Evolutionary conservation across 2,888 invertebrate species (phyloP).

Genomic region (Epistrophella euchroma): DNA sequence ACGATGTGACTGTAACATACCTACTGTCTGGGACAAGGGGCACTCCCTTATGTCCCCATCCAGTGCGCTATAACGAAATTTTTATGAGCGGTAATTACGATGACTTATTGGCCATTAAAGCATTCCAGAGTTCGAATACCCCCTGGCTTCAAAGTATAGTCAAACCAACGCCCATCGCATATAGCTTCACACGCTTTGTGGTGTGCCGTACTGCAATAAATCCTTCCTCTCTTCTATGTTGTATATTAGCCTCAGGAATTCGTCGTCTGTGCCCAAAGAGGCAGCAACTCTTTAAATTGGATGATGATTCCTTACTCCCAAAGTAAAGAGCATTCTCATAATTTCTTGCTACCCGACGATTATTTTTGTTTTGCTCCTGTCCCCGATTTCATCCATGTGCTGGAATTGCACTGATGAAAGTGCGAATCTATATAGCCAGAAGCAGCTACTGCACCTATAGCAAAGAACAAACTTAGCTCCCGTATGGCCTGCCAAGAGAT

Average conservation of each 20-base stretch:
- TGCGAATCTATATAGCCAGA: constrained; percentile 50
- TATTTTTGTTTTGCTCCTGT: constrained; percentile 40
- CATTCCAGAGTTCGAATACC: constrained; percentile 47
- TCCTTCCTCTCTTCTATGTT: constrained; percentile 41
- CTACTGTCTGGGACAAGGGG: constrained; percentile 14
- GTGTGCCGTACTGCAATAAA: constrained; percentile 60
- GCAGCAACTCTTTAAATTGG: constrained; percentile 59
- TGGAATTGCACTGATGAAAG: constrained; percentile 20
- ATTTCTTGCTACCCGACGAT: constrained; percentile 38
- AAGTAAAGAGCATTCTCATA: constrained; percentile 62
- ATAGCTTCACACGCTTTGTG: constrained; percentile 61
- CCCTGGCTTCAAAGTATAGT: constrained; percentile 1
- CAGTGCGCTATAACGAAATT: constrained; percentile 51
- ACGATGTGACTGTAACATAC: constrained; percentile 32
- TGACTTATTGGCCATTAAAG: constrained; percentile 75
- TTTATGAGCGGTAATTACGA: constrained; percentile 73
- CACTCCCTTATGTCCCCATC: background rate
- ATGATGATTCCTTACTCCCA: constrained; percentile 48
- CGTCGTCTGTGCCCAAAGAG: constrained; percentile 42
- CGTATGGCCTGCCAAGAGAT: constrained; percentile 64
- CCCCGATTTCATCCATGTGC: background rate
- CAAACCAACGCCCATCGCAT: constrained; percentile 45
- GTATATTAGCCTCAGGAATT: constrained; percentile 44
- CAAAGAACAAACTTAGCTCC: constrained; percentile 14
- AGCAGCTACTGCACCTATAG: constrained; percentile 43